Percentiles rank a stretch among this genome's conserved stretches.
These are phyloP conservation scores for Pygmarrhopalites habei DNA, from an alignment of 1,140 invertebrate species.

Conservation along the genomic window DNA sequence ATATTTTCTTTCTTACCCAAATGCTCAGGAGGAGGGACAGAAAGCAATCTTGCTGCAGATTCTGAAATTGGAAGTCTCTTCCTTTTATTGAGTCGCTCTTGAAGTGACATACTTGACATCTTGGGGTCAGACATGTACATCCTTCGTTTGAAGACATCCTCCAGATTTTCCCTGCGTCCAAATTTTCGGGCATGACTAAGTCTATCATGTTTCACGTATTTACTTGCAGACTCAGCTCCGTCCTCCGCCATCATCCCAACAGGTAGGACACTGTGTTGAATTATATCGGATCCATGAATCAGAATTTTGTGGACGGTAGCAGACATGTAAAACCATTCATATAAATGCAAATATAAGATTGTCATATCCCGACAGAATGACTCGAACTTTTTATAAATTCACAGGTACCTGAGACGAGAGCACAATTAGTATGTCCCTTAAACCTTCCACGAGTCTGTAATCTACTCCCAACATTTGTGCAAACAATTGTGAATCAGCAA, in stretches of 20 bases:
- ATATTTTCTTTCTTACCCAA: no score
- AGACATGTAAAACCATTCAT: neutral
- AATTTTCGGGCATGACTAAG: no score
- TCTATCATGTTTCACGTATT: no score
- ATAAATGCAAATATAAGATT: neutral
- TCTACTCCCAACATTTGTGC: neutral
- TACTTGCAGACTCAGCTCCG: no score
- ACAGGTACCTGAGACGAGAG: neutral
- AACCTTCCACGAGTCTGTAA: neutral
- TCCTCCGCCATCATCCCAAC: conserved; percentile 56
- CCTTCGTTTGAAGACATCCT: no score
- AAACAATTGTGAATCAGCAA: neutral
- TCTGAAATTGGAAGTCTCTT: no score
- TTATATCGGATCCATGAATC: neutral
- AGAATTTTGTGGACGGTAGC: neutral
- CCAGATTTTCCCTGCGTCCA: no score
- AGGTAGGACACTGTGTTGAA: neutral
- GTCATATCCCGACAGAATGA: neutral
- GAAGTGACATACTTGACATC: no score
- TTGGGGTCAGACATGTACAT: no score
- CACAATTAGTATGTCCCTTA: neutral
- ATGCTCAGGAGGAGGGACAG: no score
- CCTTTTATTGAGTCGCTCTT: no score
- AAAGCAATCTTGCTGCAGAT: no score
- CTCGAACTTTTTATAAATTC: neutral